Percentiles rank a stretch among this genome's conserved stretches.
phyloP scores from a whole-genome alignment of 2,797 vertebrate genomes.

The Margarornis squamiger region DNA sequence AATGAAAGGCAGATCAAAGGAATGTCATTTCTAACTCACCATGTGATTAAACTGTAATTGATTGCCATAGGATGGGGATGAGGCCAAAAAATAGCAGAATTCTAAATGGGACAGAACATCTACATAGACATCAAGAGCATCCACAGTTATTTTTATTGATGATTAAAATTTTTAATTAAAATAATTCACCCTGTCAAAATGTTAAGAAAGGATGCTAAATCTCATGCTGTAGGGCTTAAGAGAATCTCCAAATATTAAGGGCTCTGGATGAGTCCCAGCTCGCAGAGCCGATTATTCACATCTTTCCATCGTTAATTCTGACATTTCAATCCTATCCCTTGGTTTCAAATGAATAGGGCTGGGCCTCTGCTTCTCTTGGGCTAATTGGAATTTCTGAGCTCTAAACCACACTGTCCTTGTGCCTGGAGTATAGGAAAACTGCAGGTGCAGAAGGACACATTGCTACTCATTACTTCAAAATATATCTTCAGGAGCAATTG shows the following conservation, averaged over 20 bases:
- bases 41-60: slow-evolving; percentile 34
- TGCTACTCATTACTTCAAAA: neutral
- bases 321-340: neutral
- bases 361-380: neutral
- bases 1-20: slow-evolving; percentile 43
- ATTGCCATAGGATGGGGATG: neutral
- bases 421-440: accelerated
- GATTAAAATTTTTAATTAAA: slow-evolving; percentile 1
- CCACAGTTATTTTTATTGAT: neutral
- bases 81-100: neutral
- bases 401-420: neutral
- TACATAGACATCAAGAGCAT: neutral
- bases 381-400: neutral
- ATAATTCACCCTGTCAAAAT: neutral
- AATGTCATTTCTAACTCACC: slow-evolving; percentile 12
- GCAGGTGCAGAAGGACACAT: neutral
- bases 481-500: neutral
- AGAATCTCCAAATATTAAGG: neutral
- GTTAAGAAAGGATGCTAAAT: neutral
- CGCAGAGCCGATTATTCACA: neutral
- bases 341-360: neutral
- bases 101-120: neutral
- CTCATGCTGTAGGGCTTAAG: neutral
- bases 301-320: neutral
- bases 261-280: neutral